Percentiles rank a stretch among this genome's conserved stretches.
Evolutionary conservation across 2,888 invertebrate genomes (phyloP).

Genomic region (Argyra leucocephala): DNA sequence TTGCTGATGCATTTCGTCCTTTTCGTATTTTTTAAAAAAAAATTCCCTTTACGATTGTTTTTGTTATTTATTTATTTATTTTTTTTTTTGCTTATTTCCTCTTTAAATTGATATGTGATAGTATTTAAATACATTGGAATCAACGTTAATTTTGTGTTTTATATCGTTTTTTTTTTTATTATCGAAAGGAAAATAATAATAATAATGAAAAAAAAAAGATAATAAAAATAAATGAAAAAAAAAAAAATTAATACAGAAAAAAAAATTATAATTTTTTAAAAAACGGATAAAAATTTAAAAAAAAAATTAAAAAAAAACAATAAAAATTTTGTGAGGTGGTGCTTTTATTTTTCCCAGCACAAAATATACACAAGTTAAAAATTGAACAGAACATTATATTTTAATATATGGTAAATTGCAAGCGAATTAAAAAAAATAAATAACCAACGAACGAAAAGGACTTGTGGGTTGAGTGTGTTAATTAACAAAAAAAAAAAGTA

Average conservation of each 20-base stretch:
- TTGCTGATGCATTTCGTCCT: background rate
- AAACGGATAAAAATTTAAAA: background rate
- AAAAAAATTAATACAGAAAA: background rate
- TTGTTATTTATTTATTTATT: background rate
- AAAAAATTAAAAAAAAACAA: background rate
- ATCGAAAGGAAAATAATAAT: background rate
- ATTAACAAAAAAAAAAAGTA: background rate
- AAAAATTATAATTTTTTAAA: conserved; percentile 6
- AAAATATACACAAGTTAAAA: background rate
- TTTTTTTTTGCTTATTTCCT: no score
- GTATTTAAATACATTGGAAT: background rate
- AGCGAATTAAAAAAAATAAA: background rate
- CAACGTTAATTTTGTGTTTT: background rate
- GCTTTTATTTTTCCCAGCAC: background rate
- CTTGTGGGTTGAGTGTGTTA: conserved; percentile 1
- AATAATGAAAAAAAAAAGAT: background rate
- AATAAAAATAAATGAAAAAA: background rate
- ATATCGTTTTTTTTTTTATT: no score
- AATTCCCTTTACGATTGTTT: background rate
- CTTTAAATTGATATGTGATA: background rate
- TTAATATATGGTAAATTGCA: background rate
- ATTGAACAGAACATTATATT: conserved; percentile 3
- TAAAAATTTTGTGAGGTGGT: background rate
- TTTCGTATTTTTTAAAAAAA: background rate
- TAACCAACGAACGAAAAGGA: background rate